Evolutionary conservation across 2,113 vertebrate species (phyloP).

Genomic region (Anser brachyrhynchus): DNA sequence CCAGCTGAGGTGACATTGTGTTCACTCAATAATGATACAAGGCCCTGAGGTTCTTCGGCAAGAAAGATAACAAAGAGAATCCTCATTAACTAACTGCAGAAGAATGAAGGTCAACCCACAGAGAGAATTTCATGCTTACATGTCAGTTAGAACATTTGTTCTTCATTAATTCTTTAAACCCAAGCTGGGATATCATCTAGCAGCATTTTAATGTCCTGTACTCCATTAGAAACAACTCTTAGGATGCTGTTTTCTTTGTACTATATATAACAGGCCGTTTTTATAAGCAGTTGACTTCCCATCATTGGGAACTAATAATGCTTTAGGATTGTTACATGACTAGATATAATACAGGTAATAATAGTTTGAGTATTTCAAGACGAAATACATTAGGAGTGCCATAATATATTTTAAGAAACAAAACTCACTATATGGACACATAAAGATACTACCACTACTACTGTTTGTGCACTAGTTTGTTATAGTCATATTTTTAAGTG

Average conservation of each 20-base stretch:
- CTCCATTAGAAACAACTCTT: constrained; percentile 67
- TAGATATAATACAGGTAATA: constrained; percentile 49
- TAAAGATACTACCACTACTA: background rate
- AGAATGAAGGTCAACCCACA: constrained; percentile 81
- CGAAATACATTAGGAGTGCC: constrained; percentile 43
- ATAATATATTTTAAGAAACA: constrained; percentile 37
- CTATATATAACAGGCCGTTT: constrained; percentile 30
- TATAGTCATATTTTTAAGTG: background rate
- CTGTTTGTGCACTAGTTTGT: background rate
- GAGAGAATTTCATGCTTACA: constrained; percentile 74
- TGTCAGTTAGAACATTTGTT: constrained; percentile 79
- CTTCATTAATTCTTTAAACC: constrained; percentile 82
- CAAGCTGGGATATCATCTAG: constrained; percentile 73
- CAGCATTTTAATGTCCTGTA: constrained; percentile 70
- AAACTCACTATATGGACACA: constrained; percentile 6
- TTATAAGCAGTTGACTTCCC: constrained; percentile 49
- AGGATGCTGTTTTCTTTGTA: constrained; percentile 57
- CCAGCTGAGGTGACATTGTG: constrained; percentile 79
- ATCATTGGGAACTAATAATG: constrained; percentile 38
- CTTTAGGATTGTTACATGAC: constrained; percentile 50
- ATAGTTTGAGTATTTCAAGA: constrained; percentile 38
- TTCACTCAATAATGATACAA: constrained; percentile 81
- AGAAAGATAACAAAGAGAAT: constrained; percentile 79
- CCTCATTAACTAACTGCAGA: constrained; percentile 80
- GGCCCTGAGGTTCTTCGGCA: constrained; percentile 76